Evolutionary conservation across 2,797 vertebrate genomes (phyloP), one percentile per base, ranked within the genome.

Genomic region (Trachurus trachurus): DNA sequence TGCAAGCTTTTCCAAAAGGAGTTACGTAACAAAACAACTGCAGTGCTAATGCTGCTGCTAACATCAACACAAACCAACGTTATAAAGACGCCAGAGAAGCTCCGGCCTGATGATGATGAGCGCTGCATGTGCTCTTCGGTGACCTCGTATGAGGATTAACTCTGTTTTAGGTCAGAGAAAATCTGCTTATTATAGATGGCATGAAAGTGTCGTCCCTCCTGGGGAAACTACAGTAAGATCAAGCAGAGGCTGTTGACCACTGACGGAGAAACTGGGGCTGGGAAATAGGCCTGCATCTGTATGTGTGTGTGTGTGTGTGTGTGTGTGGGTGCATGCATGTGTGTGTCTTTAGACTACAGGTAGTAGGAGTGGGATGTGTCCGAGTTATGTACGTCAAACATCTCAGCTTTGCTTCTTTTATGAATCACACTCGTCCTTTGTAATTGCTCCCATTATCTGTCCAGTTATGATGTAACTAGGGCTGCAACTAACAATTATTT

Each of bases 161-260:
- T 87, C 75, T 85, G 70, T 92, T 91, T 91, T 88, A 84, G 74
- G 85, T 86, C 68, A 70, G 61, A 71, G 71, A 65, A 81, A 87
- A 88, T 88, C 84, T 85, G 83, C 83, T 87, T 88, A 80, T 88
- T 87, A 87, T 82, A 76, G 86, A 87, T 86, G 80, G 52, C 40
- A 74, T 86, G 45, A 72, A 91, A 81, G 74, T 76, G 65, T 75
- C 67, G 58, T 76, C 59, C 52, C 74, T 72, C 45, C 44, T 19
- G 76, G 70, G 67, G 58, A 84, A 81, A 62, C 58, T 66, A 56
- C 42, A 62, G 56, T 54, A 70, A 80, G 74, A 83, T 81, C 52
- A 83, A 76, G 62, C 44, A 10, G 59, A 60, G 56, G 65, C 78
- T 84, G 82, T n/a, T n/a, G 26, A 66, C 47, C 61, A 53, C 31